Percentiles rank a stretch among this genome's conserved stretches.
These are phyloP conservation scores for Rhyacophila evoluta DNA, from an alignment of 2,888 invertebrate genomes.

Conservation along the genomic window DNA sequence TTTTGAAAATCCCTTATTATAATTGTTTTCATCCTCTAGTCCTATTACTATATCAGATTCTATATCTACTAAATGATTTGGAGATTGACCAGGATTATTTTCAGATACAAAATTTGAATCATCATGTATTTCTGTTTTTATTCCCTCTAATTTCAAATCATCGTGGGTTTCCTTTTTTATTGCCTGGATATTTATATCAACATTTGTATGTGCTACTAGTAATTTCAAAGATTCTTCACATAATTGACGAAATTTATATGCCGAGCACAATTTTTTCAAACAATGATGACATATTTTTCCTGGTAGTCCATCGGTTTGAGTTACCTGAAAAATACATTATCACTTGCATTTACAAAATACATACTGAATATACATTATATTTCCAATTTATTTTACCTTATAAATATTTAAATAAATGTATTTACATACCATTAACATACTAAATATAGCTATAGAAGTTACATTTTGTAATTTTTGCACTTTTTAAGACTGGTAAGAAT, in stretches of 20 bases:
- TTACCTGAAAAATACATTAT: slow-evolving; percentile 36
- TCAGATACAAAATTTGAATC: not conserved
- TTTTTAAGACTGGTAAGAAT: too few relatives aligned
- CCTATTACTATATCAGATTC: not conserved
- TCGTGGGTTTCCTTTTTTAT: not conserved
- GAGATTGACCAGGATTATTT: not conserved
- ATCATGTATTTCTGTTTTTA: not conserved
- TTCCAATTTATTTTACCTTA: too few relatives aligned
- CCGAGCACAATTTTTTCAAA: slow-evolving; percentile 49
- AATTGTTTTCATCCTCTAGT: not conserved
- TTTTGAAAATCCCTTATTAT: not conserved
- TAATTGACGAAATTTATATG: slow-evolving; percentile 48
- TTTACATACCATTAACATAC: too few relatives aligned
- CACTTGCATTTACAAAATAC: too few relatives aligned
- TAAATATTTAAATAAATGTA: too few relatives aligned
- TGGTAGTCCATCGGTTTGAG: slow-evolving; percentile 46
- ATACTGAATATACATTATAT: too few relatives aligned
- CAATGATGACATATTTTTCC: slow-evolving; percentile 49
- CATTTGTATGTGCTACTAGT: slow-evolving; percentile 33
- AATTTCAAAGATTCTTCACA: slow-evolving; percentile 45
- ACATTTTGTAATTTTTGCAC: too few relatives aligned
- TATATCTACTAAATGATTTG: not conserved
- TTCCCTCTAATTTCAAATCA: not conserved
- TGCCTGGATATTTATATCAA: not conserved
- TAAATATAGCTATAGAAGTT: too few relatives aligned